Conservation (phyloP, 37 sponge, comb jelly and placozoan species). For the Cliona cf. orientalis region DNA sequence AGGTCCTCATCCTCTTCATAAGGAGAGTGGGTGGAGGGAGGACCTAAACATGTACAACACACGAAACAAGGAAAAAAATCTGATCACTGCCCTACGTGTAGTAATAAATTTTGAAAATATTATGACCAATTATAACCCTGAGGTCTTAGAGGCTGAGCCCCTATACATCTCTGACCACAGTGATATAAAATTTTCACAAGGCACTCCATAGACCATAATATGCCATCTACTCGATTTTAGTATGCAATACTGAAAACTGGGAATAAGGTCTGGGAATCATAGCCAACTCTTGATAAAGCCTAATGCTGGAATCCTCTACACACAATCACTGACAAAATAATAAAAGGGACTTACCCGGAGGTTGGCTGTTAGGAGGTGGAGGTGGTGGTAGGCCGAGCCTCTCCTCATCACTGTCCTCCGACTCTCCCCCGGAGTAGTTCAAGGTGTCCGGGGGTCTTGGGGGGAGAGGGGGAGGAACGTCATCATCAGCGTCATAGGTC, state of each 20-base stretch:
- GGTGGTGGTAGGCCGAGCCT: conserved; percentile 21
- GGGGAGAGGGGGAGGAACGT: conserved; percentile 75
- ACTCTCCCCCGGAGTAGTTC: background rate
- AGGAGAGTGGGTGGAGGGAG: background rate
- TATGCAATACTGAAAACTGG: no score
- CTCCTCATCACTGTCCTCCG: background rate
- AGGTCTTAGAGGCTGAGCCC: no score
- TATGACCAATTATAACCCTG: no score
- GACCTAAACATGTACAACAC: background rate
- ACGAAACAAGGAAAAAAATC: background rate
- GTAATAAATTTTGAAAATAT: background rate
- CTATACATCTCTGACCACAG: no score
- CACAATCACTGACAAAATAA: no score
- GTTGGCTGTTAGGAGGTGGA: conserved; percentile 35
- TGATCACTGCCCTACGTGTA: background rate
- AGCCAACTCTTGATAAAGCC: no score
- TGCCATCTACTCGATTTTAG: no score
- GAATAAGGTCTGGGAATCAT: no score
- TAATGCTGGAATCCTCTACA: no score
- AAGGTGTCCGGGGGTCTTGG: conserved; percentile 64
- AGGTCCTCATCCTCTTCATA: background rate
- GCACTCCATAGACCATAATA: no score
- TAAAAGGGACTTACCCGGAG: conserved; percentile 15
- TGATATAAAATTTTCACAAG: no score
- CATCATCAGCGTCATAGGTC: conserved; percentile 33